Evolutionary conservation across 2,113 vertebrate species (phyloP).

Genomic region (Poecile atricapillus): DNA sequence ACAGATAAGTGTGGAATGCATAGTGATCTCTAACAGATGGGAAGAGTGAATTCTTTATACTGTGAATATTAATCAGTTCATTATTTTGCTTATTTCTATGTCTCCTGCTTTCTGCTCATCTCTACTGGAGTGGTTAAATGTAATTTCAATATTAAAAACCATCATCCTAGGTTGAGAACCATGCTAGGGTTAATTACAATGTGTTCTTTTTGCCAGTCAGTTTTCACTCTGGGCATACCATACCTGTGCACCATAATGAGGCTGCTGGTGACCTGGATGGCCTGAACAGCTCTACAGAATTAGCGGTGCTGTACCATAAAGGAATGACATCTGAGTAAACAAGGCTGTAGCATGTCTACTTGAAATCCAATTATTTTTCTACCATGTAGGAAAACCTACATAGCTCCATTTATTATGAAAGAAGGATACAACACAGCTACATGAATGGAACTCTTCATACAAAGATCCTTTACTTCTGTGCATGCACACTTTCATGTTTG

Average conservation of each 20-base stretch:
- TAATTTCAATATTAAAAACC: background rate
- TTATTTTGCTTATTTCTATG: background rate
- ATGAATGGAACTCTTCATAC: background rate
- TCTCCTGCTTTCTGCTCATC: background rate
- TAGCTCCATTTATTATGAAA: background rate
- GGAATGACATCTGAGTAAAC: background rate
- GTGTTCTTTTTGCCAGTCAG: background rate
- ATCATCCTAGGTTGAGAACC: background rate
- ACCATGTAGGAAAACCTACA: background rate
- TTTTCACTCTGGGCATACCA: background rate
- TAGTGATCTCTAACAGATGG: background rate
- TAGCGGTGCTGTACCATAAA: background rate
- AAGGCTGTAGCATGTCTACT: background rate
- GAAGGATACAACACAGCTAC: background rate
- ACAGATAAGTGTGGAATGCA: background rate
- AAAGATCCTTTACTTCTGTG: background rate
- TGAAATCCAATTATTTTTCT: constrained; percentile 22
- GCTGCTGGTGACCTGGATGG: background rate
- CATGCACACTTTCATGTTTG: background rate
- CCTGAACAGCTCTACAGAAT: background rate
- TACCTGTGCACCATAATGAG: constrained; percentile 43
- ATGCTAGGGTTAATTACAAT: background rate
- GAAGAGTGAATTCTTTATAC: background rate
- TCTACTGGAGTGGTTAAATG: background rate
- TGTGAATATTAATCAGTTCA: constrained; percentile 19